phyloP scores from a whole-genome alignment of 2,888 invertebrate genomes.

The Drosophila emarginata region DNA sequence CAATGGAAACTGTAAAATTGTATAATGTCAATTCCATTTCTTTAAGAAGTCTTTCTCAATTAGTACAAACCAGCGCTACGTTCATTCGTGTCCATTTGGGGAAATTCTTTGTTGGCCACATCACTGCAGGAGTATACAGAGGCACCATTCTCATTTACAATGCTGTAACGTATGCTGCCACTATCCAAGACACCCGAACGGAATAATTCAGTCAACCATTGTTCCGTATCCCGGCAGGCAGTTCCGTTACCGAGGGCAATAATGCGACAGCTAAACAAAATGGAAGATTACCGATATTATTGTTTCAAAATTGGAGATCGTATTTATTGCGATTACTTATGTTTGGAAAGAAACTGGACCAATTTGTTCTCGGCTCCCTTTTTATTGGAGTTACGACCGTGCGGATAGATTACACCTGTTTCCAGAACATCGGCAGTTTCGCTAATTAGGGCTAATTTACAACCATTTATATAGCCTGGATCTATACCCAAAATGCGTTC shows the following conservation, averaged over 20 bases:
- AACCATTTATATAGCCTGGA: slow-evolving; percentile 94
- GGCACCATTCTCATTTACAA: slow-evolving; percentile 95
- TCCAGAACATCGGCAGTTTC: slow-evolving; percentile 88
- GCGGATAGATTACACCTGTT: slow-evolving; percentile 88
- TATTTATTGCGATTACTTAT: slow-evolving; percentile 82
- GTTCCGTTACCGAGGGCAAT: slow-evolving; percentile 96
- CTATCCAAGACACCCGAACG: slow-evolving; percentile 84
- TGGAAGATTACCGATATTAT: no score
- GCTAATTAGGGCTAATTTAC: slow-evolving; percentile 93
- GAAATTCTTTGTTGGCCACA: slow-evolving; percentile 93
- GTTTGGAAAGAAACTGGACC: slow-evolving; percentile 84
- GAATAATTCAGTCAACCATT: slow-evolving; percentile 87
- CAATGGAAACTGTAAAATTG: slow-evolving; percentile 87
- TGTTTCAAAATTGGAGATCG: not conserved
- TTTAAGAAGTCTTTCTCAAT: no score
- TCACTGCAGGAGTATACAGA: slow-evolving; percentile 95
- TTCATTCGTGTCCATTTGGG: slow-evolving; percentile 91
- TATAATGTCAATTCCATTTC: not conserved
- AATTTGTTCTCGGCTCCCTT: slow-evolving; percentile 68
- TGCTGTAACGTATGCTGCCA: slow-evolving; percentile 86
- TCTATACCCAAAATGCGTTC: slow-evolving; percentile 92
- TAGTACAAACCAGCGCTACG: slow-evolving; percentile 86
- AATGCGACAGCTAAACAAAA: slow-evolving; percentile 86
- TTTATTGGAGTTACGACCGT: slow-evolving; percentile 81
- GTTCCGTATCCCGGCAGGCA: slow-evolving; percentile 94